Percentiles rank a stretch among this genome's conserved stretches.
phyloP scores from a whole-genome alignment of 2,888 invertebrate genomes.

The Agrochola macilenta region DNA sequence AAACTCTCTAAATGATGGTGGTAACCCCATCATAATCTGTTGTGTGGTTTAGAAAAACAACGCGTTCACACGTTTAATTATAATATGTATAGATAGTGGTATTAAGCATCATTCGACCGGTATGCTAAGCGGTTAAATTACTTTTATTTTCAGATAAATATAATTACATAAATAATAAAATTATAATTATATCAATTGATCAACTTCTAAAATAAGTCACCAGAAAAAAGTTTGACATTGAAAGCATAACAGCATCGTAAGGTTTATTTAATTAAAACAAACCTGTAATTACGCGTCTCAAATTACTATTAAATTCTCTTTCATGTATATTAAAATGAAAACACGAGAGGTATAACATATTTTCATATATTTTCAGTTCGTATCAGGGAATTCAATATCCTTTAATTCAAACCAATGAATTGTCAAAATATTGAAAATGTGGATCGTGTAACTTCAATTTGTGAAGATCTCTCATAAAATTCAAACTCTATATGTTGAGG shows the following conservation, averaged over 20 bases:
- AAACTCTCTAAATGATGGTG: too few relatives aligned
- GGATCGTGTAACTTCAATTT: constrained; percentile 47
- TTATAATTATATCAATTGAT: too few relatives aligned
- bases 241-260: background rate
- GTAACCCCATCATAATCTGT: too few relatives aligned
- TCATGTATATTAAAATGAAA: background rate
- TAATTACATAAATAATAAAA: too few relatives aligned
- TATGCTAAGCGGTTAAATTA: too few relatives aligned
- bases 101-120: too few relatives aligned
- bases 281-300: background rate
- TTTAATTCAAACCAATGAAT: constrained; percentile 67
- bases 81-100: too few relatives aligned
- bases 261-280: background rate
- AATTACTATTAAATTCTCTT: background rate
- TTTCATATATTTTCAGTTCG: constrained; percentile 10
- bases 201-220: too few relatives aligned
- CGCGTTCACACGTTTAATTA: too few relatives aligned
- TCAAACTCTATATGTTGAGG: constrained; percentile 13
- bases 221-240: background rate
- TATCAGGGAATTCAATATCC: constrained; percentile 57
- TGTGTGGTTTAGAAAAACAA: too few relatives aligned
- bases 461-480: constrained; percentile 29
- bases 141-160: too few relatives aligned
- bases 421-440: constrained; percentile 62
- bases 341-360: background rate